A percentile compares a stretch with the other conserved stretches of the same genome.
phyloP scores from a whole-genome alignment of 2,797 vertebrate species.

The Hoplostethus atlanticus region DNA sequence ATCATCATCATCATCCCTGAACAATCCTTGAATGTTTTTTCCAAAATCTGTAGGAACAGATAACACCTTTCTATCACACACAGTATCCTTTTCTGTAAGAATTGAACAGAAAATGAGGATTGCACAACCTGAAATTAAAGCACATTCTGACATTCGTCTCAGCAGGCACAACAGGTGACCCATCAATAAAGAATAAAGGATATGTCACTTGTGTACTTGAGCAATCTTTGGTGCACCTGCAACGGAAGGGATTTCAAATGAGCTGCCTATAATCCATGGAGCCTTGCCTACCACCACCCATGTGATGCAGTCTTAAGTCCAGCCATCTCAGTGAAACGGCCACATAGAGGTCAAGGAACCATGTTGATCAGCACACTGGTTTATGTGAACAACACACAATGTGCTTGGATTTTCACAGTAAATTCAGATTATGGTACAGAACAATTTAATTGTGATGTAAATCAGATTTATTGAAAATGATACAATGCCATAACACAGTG shows the following conservation, averaged over 20 bases:
- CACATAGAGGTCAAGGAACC: constrained; percentile 2
- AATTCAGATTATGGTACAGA: not conserved
- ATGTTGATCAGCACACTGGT: not conserved
- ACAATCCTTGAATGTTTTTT: not conserved
- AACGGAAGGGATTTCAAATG: constrained; percentile 9
- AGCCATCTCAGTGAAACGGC: not conserved
- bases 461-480: not conserved
- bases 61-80: not conserved
- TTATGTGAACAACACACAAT: not conserved
- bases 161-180: not conserved
- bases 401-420: not conserved
- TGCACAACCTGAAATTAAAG: not conserved
- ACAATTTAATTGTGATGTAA: not conserved
- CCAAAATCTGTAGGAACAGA: not conserved
- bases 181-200: not conserved
- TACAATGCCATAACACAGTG: not conserved
- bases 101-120: not conserved
- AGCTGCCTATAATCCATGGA: not conserved
- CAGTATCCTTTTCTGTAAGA: not conserved
- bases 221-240: constrained; percentile 1
- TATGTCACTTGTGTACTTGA: not conserved
- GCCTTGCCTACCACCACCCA: not conserved
- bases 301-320: constrained; percentile 3
- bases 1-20: not conserved
- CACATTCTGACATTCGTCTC: not conserved